A percentile compares a stretch with the other conserved stretches of the same genome.
phyloP scores from a whole-genome alignment of 2,113 vertebrate genomes.

The Peromyscus leucopus region DNA sequence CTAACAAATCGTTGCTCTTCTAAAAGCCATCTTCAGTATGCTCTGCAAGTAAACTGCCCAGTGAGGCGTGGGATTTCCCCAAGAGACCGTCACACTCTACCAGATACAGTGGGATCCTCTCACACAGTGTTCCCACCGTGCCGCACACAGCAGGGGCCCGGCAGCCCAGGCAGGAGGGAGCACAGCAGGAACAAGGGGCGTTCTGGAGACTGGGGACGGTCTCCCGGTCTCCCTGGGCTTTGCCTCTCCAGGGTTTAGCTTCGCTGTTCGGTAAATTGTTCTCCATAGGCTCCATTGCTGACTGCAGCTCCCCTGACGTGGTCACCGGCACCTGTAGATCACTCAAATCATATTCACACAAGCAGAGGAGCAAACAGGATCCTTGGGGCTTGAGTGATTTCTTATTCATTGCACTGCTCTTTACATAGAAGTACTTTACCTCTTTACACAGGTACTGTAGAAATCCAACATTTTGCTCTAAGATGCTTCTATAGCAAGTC shows the following conservation, averaged over 20 bases:
- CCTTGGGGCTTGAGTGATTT: neutral
- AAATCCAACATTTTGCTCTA: neutral
- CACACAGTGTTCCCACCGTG: neutral
- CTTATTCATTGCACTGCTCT: neutral
- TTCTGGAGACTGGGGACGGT: neutral
- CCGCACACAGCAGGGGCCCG: neutral
- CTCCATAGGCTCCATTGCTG: neutral
- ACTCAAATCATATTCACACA: neutral
- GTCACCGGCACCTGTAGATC: neutral
- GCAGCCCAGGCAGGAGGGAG: neutral
- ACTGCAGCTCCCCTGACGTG: neutral
- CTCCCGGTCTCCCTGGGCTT: neutral
- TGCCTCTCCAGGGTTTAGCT: neutral
- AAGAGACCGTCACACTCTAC: neutral
- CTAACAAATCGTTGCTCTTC: neutral
- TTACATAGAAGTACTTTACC: neutral
- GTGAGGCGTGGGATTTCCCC: neutral
- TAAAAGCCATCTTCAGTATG: neutral
- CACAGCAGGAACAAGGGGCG: neutral
- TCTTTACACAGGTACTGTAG: neutral
- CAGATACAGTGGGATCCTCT: neutral
- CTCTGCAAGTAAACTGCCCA: neutral
- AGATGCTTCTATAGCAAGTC: neutral
- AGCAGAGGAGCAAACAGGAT: neutral
- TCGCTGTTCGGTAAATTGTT: neutral